Evolutionary conservation across 2,888 invertebrate species (phyloP).

Genomic region (Eilema caniola): DNA sequence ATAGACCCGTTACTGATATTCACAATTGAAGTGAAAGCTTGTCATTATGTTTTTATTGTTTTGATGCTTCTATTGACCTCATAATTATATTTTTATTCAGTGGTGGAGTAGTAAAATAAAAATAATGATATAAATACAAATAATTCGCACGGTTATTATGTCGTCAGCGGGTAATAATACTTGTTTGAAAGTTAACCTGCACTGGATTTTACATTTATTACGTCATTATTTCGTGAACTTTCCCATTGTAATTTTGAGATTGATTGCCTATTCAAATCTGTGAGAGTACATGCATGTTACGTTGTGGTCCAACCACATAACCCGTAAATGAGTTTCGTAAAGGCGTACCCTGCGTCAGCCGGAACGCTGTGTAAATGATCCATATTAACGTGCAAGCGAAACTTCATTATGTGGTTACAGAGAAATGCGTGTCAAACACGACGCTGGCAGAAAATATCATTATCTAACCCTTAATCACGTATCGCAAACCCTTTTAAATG

Average conservation of each 20-base stretch:
- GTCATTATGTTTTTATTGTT: constrained; percentile 34
- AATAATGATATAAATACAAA: constrained; percentile 29
- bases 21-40: not conserved
- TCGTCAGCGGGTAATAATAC: constrained; percentile 29
- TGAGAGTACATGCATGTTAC: constrained; percentile 39
- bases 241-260: constrained; percentile 40
- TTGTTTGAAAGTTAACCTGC: constrained; percentile 30
- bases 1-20: constrained; percentile 4
- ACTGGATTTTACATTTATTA: constrained; percentile 32
- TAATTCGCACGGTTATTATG: constrained; percentile 45
- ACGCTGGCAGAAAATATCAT: constrained; percentile 68
- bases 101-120: constrained; percentile 18
- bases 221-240: constrained; percentile 36
- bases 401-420: constrained; percentile 80
- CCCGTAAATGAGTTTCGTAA: constrained; percentile 67
- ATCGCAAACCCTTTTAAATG: constrained; percentile 44
- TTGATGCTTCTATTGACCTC: constrained; percentile 32
- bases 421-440: constrained; percentile 73
- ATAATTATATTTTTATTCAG: constrained; percentile 38
- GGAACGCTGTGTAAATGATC: constrained; percentile 76
- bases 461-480: constrained; percentile 59
- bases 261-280: constrained; percentile 52
- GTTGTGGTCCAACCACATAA: constrained; percentile 56
- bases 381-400: constrained; percentile 74
- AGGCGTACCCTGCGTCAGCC: constrained; percentile 59